Evolutionary conservation across 1,140 invertebrate species (phyloP), one percentile per base, ranked within the genome.

Genomic region (Hylaeus volcanicus): DNA sequence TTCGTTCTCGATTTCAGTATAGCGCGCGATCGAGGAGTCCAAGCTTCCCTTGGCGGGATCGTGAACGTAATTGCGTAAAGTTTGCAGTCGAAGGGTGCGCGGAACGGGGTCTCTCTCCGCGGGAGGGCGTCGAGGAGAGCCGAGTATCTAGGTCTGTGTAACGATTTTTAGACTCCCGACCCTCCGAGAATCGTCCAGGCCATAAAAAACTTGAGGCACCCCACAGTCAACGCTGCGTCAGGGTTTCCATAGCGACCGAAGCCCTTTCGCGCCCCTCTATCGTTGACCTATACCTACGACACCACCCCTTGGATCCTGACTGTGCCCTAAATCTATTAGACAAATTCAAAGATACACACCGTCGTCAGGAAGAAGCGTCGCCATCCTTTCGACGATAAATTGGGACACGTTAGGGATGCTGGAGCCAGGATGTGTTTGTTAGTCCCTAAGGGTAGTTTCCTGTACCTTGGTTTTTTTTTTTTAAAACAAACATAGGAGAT

Each of bases 151-250:
- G 88, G 89, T 91, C 89, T 91, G 86, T 91, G 90, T 91, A 92
- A 92, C 90, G 90, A 92, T 91, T 92, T 91, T 92, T 88, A 88
- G 88, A 90, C 86, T 84, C 80, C 56, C 88, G 75, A 90, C 90
- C 89, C 87, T 89, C 85, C 88, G 87, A 87, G 84, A 88, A 89
- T 90, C 89, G 86, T 89, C 86, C 88, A 85, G 86, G 76, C 81
- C 89, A 88, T 90, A 89, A 90, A 90, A 91, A 91, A 90, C 89
- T 88, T 85, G 87, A 90, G 87, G 87, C 84, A 91, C 89, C 90
- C 90, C 89, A 88, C 88, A 87, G 85, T 84, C 71, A 88, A 76
- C 86, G 83, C 56, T 78, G 85, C 74, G 86, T 86, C 80, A 89
- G 88, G 79, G 91, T 91, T 92, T 80, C 91, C 91, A 92, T 91